Percentiles rank a stretch among this genome's conserved stretches.
phyloP scores from a whole-genome alignment of 2,797 vertebrate species.

The Prionace glauca region DNA sequence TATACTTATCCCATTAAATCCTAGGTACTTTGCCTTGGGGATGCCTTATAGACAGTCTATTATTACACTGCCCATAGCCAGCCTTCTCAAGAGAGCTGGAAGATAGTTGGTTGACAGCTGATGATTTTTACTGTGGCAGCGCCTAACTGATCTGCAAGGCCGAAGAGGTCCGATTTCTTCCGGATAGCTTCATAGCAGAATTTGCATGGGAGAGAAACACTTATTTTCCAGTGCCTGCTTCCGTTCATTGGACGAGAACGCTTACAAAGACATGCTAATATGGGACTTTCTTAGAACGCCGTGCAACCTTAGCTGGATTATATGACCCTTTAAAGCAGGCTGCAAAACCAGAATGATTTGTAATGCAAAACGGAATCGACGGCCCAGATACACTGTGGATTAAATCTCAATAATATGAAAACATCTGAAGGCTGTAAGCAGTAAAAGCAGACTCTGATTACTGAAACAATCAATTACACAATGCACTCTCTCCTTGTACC shows the following conservation, averaged over 20 bases:
- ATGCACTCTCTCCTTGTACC: slow-evolving; percentile 35
- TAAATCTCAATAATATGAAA: slow-evolving; percentile 56
- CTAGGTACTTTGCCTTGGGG: slow-evolving; percentile 74
- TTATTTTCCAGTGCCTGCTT: slow-evolving; percentile 61
- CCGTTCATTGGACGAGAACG: slow-evolving; percentile 74
- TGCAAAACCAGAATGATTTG: slow-evolving; percentile 83
- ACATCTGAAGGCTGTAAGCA: slow-evolving; percentile 56
- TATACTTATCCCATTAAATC: slow-evolving; percentile 85
- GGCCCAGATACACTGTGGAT: slow-evolving; percentile 59
- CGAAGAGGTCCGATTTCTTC: slow-evolving; percentile 63
- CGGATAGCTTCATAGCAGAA: slow-evolving; percentile 74
- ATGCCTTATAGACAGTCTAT: slow-evolving; percentile 76
- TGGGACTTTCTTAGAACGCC: slow-evolving; percentile 59
- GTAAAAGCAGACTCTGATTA: slow-evolving; percentile 49
- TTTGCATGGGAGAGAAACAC: slow-evolving; percentile 73
- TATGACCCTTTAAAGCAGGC: slow-evolving; percentile 84
- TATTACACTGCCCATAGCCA: slow-evolving; percentile 76
- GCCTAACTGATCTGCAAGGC: slow-evolving; percentile 68
- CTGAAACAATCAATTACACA: slow-evolving; percentile 38
- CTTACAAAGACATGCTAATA: slow-evolving; percentile 89
- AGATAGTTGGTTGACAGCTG: slow-evolving; percentile 63
- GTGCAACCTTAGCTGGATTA: slow-evolving; percentile 86
- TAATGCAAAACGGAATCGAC: slow-evolving; percentile 78
- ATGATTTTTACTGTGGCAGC: slow-evolving; percentile 66
- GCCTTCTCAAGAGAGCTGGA: slow-evolving; percentile 63